phyloP scores from a whole-genome alignment of 2,797 vertebrate genomes.

The Paedocypris micromegethes region DNA sequence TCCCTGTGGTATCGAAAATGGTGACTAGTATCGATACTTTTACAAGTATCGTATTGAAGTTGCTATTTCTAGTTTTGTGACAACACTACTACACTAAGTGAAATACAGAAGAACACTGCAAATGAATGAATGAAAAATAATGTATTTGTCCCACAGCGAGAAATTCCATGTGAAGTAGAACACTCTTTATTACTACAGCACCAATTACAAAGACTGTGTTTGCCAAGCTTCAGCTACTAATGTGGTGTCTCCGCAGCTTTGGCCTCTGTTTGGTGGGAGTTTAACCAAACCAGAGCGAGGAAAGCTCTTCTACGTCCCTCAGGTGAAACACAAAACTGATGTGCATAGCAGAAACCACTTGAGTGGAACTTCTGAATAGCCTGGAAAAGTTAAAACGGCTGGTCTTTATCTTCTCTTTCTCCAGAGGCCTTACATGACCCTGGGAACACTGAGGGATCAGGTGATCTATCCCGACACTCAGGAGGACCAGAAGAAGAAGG shows the following conservation, averaged over 20 bases:
- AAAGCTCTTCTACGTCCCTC: slow-evolving; percentile 96
- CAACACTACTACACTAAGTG: too few species aligned
- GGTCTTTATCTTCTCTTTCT: slow-evolving; percentile 6
- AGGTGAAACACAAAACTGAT: slow-evolving; percentile 68
- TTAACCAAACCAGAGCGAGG: slow-evolving; percentile 96
- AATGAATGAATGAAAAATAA: too few species aligned
- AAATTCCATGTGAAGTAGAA: too few species aligned
- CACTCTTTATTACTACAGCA: too few species aligned
- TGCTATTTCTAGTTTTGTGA: too few species aligned
- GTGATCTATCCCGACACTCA: slow-evolving; percentile 93
- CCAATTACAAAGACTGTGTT: too few species aligned
- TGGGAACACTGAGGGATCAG: slow-evolving; percentile 92
- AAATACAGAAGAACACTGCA: too few species aligned
- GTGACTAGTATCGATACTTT: too few species aligned
- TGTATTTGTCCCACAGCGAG: too few species aligned
- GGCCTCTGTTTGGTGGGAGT: slow-evolving; percentile 92
- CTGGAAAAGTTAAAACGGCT: neutral
- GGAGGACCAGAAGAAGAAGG: slow-evolving; percentile 85
- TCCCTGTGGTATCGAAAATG: too few species aligned
- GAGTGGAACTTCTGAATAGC: neutral
- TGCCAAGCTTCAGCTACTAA: too few species aligned
- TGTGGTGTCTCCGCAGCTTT: slow-evolving; percentile 69
- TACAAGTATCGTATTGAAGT: too few species aligned
- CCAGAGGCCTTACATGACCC: slow-evolving; percentile 97
- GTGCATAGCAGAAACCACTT: neutral